These are phyloP conservation scores for Hemitrygon akajei DNA, from an alignment of 2,797 vertebrate species.

Conservation along the genomic window DNA sequence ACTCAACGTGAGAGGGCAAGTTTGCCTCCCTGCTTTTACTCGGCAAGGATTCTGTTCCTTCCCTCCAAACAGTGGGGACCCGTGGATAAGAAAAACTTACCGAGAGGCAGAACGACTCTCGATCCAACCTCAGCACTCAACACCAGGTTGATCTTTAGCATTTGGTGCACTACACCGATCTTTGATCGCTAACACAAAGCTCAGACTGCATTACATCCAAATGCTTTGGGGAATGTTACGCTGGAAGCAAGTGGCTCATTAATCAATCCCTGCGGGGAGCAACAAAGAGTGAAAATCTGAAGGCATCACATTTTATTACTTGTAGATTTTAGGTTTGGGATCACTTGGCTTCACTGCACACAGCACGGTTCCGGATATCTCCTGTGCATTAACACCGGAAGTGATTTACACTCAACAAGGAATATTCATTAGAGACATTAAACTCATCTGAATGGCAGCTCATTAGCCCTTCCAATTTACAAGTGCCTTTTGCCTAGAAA, in stretches of 20 bases:
- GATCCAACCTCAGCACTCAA: background rate
- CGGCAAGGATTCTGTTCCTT: background rate
- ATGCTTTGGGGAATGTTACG: background rate
- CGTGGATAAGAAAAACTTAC: background rate
- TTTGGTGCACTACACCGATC: background rate
- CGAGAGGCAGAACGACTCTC: background rate
- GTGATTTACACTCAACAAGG: background rate
- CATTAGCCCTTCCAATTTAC: background rate
- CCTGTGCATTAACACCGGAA: background rate
- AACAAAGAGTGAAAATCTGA: background rate
- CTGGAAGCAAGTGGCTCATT: background rate
- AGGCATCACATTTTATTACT: background rate
- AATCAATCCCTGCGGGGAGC: background rate
- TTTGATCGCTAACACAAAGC: background rate
- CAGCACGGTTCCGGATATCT: background rate
- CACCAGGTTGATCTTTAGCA: background rate
- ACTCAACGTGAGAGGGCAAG: no score
- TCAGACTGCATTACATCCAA: background rate
- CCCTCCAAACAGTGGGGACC: background rate
- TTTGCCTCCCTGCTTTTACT: background rate
- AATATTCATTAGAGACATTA: background rate
- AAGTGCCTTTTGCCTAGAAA: background rate
- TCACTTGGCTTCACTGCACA: no score
- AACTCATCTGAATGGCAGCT: background rate
- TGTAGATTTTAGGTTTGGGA: background rate